A percentile compares a stretch with the other conserved stretches of the same genome.
Conservation (phyloP, 2,888 invertebrate species). For the Drosophila imparisetae region DNA sequence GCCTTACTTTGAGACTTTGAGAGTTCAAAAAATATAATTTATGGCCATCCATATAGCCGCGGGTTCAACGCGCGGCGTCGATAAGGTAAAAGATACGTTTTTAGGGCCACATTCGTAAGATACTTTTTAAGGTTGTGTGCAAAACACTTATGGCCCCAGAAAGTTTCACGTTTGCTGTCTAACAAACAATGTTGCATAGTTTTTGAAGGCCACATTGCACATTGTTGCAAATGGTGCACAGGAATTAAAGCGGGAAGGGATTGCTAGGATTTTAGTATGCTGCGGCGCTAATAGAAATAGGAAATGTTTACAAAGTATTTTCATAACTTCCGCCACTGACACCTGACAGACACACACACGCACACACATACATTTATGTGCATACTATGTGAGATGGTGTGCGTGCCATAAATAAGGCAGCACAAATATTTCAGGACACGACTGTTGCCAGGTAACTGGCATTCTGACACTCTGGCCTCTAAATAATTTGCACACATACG, state of each 20-base stretch:
- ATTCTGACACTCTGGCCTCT: conserved; percentile 75
- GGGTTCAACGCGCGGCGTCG: conserved; percentile 69
- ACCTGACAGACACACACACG: conserved; percentile 68
- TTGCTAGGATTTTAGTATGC: conserved; percentile 30
- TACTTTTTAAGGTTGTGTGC: conserved; percentile 37
- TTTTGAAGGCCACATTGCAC: conserved; percentile 68
- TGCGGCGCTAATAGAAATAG: conserved; percentile 76
- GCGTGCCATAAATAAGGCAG: conserved; percentile 69
- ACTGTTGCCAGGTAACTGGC: conserved; percentile 59
- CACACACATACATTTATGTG: neutral
- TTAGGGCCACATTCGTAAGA: conserved; percentile 39
- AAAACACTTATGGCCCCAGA: conserved; percentile 75
- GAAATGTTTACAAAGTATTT: conserved; percentile 84
- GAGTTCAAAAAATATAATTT: conserved; percentile 83
- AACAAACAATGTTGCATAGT: conserved; percentile 78
- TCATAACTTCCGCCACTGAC: conserved; percentile 84
- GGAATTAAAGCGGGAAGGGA: neutral
- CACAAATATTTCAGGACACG: conserved; percentile 65
- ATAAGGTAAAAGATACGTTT: conserved; percentile 70
- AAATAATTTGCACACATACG: conserved; percentile 76
- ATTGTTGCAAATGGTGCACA: conserved; percentile 16
- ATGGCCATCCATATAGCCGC: conserved; percentile 74
- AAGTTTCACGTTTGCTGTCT: conserved; percentile 67
- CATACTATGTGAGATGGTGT: conserved; percentile 19
- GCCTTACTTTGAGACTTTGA: conserved; percentile 57